phyloP scores from a whole-genome alignment of 2,113 vertebrate species.

The Oreochromis niloticus region DNA sequence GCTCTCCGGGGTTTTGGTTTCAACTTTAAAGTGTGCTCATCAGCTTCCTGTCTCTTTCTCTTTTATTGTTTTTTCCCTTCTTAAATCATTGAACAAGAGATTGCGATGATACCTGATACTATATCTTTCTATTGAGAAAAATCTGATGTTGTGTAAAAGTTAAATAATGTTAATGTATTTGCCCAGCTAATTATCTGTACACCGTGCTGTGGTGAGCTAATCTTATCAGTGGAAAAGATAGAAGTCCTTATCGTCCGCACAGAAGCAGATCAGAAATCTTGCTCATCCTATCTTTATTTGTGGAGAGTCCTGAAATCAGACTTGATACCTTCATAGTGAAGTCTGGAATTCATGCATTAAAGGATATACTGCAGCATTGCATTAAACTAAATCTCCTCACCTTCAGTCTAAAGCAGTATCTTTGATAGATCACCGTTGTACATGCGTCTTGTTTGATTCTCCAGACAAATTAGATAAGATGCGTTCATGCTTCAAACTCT shows the following conservation, averaged over 20 bases:
- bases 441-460: not conserved
- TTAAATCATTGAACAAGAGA: not conserved
- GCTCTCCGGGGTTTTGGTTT: not conserved
- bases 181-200: not conserved
- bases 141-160: not conserved
- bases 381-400: not conserved
- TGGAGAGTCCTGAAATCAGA: not conserved
- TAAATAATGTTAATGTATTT: not conserved
- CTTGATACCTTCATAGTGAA: not conserved
- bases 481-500: not conserved
- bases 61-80: not conserved
- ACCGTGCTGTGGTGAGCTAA: not conserved
- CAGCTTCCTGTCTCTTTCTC: not conserved
- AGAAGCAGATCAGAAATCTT: not conserved
- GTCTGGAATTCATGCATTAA: not conserved
- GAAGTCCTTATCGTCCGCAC: not conserved
- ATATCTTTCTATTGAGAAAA: not conserved
- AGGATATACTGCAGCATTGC: not conserved
- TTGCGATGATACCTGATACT: not conserved
- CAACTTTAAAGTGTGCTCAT: not conserved
- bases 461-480: not conserved
- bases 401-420: not conserved
- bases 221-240: not conserved
- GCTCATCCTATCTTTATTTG: not conserved
- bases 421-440: not conserved